Evolutionary conservation across 2,797 vertebrate genomes (phyloP), one percentile per base, ranked within the genome.

Genomic region (Erpetoichthys calabaricus): DNA sequence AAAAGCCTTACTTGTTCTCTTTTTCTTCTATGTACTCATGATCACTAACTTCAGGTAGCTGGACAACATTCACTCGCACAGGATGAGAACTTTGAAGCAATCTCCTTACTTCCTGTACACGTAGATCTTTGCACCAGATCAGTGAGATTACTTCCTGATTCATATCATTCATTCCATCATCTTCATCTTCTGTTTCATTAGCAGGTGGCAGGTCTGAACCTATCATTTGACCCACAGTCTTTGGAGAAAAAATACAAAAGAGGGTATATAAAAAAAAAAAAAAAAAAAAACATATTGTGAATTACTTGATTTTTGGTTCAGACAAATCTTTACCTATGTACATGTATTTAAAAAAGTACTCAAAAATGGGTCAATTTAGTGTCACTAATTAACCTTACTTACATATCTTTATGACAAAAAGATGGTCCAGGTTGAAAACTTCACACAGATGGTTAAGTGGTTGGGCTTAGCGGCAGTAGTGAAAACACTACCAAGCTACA

Each of bases 21-120:
- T 97, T 99, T 72, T 98, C 96, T 66, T 98, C 96, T 1, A 99
- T 96, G 75, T 91, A 98, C 72, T 99, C 96, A 0, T 97, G 96
- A 68, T 99, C 95, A 45, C 90, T 97, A 59, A 98, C 90, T 68
- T 98, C 95, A 0, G 94, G 94, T 60, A 92, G 83, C 66, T 98
- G 96, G 8, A 94, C 84, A 2, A 98, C 91, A 0, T 90, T 94
- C 69, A 99, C 92, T 0, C 92, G 84, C 2, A 97, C 92, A 0
- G 94, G 92, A 53, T 89, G 89, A 2, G 95, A 91, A 47, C 95
- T 98, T 71, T 98, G 96, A 6, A 99, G 89, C 25, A 98, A 88
- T 41, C 93, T 83, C 9, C 91, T 78, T 10, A 95, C 94, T 58
- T 99, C 96, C 77, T 96, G 93, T 51, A 97, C 86, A 47, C 95